Percentiles rank a stretch among this genome's conserved stretches.
phyloP scores from a whole-genome alignment of 2,113 vertebrate genomes.

The Brienomyrus longianalis region DNA sequence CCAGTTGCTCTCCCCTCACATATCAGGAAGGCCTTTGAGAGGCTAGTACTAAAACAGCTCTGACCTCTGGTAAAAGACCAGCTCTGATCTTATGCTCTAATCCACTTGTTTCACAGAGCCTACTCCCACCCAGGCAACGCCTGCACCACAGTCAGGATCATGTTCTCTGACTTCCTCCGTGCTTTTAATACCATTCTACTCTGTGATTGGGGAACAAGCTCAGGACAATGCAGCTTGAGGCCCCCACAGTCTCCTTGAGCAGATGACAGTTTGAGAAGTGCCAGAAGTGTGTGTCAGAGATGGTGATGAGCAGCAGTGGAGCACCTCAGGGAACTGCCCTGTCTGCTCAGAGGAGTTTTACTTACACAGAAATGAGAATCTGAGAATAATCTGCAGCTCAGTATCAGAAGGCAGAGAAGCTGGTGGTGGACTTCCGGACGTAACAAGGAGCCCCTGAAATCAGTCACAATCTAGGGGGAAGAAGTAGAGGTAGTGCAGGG shows the following conservation, averaged over 20 bases:
- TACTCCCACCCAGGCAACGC: neutral
- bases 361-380: neutral
- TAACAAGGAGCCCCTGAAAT: neutral
- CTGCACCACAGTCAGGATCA: neutral
- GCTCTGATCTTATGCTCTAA: neutral
- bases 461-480: neutral
- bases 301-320: neutral
- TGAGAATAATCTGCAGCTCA: neutral
- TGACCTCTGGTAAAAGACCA: neutral
- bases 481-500: neutral
- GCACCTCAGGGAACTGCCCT: neutral
- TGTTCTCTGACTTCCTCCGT: neutral
- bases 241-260: neutral
- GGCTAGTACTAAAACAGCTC: neutral
- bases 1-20: neutral
- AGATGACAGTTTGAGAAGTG: neutral
- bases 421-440: neutral
- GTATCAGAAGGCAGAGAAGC: neutral
- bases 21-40: neutral
- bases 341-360: neutral
- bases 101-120: neutral
- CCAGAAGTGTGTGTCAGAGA: neutral
- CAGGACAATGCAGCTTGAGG: neutral
- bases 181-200: neutral
- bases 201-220: neutral